Conservation (phyloP, 2,888 invertebrate genomes). For the Scrobipalpa costella region DNA sequence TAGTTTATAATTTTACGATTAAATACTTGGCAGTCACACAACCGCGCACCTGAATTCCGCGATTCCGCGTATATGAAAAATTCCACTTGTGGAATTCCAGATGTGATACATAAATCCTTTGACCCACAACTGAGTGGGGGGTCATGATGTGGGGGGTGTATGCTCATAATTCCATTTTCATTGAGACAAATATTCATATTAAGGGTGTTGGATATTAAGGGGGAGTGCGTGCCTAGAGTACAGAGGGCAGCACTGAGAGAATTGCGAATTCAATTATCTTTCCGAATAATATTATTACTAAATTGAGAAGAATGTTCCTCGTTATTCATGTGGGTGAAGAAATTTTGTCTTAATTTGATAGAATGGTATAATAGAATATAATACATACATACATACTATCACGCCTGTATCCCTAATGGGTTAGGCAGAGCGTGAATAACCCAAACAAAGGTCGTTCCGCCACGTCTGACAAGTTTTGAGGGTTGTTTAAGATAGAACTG, state of each 20-base stretch:
- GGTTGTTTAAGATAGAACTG: no score
- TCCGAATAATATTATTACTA: slow-evolving; percentile 46
- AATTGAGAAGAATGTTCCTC: slow-evolving; percentile 26
- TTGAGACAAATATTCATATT: slow-evolving; percentile 79
- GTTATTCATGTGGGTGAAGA: not conserved
- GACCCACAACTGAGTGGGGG: slow-evolving; percentile 49
- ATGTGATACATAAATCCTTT: slow-evolving; percentile 65
- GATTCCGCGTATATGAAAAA: slow-evolving; percentile 61
- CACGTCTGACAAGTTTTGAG: no score
- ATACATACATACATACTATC: no score
- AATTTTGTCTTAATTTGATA: not conserved
- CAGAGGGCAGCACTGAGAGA: slow-evolving; percentile 54
- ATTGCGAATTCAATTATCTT: slow-evolving; percentile 48
- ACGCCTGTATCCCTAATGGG: no score
- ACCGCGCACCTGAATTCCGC: slow-evolving; percentile 35
- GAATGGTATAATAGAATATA: slow-evolving; percentile 29
- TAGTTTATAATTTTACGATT: not conserved
- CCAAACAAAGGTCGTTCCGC: no score
- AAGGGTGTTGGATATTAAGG: slow-evolving; percentile 54
- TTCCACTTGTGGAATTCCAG: slow-evolving; percentile 51
- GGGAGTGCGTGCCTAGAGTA: slow-evolving; percentile 58
- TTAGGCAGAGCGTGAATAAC: no score
- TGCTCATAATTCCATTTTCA: slow-evolving; percentile 74
- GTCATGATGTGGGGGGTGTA: slow-evolving; percentile 44
- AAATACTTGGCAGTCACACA: not conserved